Percentiles rank a stretch among this genome's conserved stretches.
Conservation (phyloP, 2,113 vertebrate genomes). For the Callipepla squamata region DNA sequence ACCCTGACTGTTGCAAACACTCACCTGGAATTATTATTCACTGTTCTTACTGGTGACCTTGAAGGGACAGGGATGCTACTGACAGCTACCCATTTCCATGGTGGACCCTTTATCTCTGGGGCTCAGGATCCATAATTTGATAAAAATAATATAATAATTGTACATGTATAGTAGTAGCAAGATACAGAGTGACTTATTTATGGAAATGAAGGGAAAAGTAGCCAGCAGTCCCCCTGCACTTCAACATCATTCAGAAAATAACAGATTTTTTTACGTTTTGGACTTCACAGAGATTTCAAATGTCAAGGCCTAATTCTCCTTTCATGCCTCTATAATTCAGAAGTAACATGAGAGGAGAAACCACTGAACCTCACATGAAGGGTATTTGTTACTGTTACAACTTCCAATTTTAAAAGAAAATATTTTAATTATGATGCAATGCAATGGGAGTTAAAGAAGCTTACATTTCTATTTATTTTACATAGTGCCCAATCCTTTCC, state of each 20-base stretch:
- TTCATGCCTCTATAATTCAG: not conserved
- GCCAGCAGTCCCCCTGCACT: not conserved
- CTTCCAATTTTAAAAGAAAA: constrained; percentile 53
- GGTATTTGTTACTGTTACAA: constrained; percentile 2
- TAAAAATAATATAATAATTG: not conserved
- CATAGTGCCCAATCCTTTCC: not conserved
- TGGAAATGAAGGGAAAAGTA: not conserved
- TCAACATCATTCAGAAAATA: not conserved
- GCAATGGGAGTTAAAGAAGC: not conserved
- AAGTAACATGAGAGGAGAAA: constrained; percentile 19
- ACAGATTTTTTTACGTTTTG: not conserved
- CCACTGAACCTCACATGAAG: constrained; percentile 7
- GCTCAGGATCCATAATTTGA: not conserved
- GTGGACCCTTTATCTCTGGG: not conserved
- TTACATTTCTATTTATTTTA: constrained; percentile 39
- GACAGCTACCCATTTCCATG: not conserved
- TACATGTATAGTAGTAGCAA: not conserved
- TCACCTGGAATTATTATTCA: not conserved
- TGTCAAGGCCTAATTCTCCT: not conserved
- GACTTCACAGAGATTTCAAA: not conserved
- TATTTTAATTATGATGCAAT: constrained; percentile 55
- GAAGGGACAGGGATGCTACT: not conserved
- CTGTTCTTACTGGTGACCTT: not conserved
- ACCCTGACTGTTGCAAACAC: not conserved
- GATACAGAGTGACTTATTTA: not conserved